Evolutionary conservation across 2,888 invertebrate genomes (phyloP), one percentile per base, ranked within the genome.

Genomic region (Pseudococcus jackbeardsleyi): DNA sequence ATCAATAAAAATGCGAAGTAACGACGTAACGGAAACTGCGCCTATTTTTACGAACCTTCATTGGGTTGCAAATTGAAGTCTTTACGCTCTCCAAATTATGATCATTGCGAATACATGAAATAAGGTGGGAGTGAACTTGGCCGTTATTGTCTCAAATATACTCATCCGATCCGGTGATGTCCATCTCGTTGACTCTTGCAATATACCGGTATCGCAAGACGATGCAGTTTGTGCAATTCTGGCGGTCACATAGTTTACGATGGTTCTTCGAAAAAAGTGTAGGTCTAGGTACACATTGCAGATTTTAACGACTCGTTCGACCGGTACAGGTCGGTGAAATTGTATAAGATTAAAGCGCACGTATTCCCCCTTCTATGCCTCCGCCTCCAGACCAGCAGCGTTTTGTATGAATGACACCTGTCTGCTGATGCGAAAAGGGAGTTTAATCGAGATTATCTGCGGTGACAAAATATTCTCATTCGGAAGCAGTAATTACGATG

Each of bases 1-100:
- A 82, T 82, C 79, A 26, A 82, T 82, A 82, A 82, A 82, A 82
- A 82, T 82, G 46, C 79, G 15, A 82, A 82, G 33, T 82, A 82
- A 82, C 46, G 79, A 46, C 46, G 79, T 82, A 33, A 46, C 46
- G 79, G 79, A 82, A 82, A 4, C 46, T 82, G n/a, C 33, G 46
- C 79, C 33, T 33, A 15, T 33, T 82, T 64, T 22, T 64, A 22
- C 1, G 8, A 64, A 64, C 19, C 22, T 9, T 22, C 64, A 46
- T 82, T 82, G 46, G 39, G 11, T 82, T 82, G 79, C 79, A 82
- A 82, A 82, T 82, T 82, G 46, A 11, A 12, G n/a, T 6, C 26
- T 5, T 11, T 5, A 42, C 42, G 42, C 0, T 42, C 9, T 42
- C 42, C 8, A 5, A 42, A 42, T 26, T 68, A 68, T 12, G 72